Conservation (phyloP, 2,113 vertebrate genomes). For the Solea solea region DNA sequence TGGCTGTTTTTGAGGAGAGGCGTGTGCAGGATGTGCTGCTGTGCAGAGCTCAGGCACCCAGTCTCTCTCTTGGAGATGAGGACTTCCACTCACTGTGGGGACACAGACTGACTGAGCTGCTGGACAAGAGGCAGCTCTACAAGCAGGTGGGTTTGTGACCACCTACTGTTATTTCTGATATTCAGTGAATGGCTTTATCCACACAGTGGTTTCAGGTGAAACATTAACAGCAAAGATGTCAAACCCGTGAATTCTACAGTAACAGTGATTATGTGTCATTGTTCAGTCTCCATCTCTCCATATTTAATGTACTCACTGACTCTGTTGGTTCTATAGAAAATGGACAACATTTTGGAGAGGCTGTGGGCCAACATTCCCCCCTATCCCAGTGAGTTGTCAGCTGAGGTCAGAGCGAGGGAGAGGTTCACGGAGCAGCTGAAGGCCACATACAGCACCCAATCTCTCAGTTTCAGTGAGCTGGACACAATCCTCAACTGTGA, state of each 20-base stretch:
- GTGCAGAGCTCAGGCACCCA: slow-evolving; percentile 27
- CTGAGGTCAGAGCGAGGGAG: slow-evolving; percentile 34
- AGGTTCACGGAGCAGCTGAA: slow-evolving; percentile 32
- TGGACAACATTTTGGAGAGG: slow-evolving; percentile 44
- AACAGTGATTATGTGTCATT: no score
- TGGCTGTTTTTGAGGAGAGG: slow-evolving; percentile 69
- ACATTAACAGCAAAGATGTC: no score
- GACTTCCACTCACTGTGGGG: slow-evolving; percentile 61
- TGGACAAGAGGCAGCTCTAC: slow-evolving; percentile 64
- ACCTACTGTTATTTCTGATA: no score
- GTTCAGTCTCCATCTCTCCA: background rate
- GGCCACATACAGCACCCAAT: background rate
- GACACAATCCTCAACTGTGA: slow-evolving; percentile 48
- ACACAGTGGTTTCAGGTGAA: no score
- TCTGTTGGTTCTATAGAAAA: slow-evolving; percentile 59
- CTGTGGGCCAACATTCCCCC: slow-evolving; percentile 36
- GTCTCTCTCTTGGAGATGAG: slow-evolving; percentile 5
- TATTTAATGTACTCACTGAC: background rate
- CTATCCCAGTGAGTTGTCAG: slow-evolving; percentile 1
- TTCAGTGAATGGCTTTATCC: no score
- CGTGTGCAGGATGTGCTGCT: slow-evolving; percentile 68
- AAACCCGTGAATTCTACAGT: no score
- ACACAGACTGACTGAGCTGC: slow-evolving; percentile 49
- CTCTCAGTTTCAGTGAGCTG: background rate
- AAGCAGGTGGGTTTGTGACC: slow-evolving; percentile 60